phyloP scores from a whole-genome alignment of 2,888 invertebrate species.

The Autographa pulchrina region DNA sequence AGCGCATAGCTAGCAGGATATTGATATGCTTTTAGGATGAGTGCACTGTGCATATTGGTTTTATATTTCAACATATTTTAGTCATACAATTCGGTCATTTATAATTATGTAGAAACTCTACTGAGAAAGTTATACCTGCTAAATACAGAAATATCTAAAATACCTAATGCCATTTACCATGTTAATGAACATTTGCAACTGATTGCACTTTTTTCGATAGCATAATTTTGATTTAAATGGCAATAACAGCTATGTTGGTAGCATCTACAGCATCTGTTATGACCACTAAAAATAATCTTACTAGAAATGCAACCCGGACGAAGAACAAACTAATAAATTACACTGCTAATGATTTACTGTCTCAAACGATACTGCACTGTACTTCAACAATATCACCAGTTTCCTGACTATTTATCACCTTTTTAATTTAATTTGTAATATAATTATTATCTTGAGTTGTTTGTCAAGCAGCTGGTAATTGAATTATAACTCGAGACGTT shows the following conservation, averaged over 20 bases:
- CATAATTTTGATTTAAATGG: slow-evolving; percentile 27
- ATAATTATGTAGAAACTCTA: too few species aligned
- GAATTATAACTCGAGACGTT: slow-evolving; percentile 17
- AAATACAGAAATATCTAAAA: too few species aligned
- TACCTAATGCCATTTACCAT: background rate
- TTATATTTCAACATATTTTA: too few species aligned
- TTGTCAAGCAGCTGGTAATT: slow-evolving; percentile 23
- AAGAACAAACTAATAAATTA: slow-evolving; percentile 42
- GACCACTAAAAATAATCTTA: slow-evolving; percentile 34
- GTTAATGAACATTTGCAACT: slow-evolving; percentile 18
- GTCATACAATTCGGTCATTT: too few species aligned
- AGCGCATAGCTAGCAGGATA: too few species aligned
- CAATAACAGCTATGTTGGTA: slow-evolving; percentile 19
- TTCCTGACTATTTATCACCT: slow-evolving; percentile 27
- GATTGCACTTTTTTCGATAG: slow-evolving; percentile 15
- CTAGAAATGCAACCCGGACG: slow-evolving; percentile 22
- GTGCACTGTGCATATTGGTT: too few species aligned
- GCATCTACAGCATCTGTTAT: slow-evolving; percentile 22
- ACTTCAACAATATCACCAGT: slow-evolving; percentile 31
- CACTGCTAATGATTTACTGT: slow-evolving; percentile 36
- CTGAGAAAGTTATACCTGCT: too few species aligned
- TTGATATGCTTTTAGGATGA: too few species aligned
- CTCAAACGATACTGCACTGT: slow-evolving; percentile 23
- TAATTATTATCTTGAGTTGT: slow-evolving; percentile 24
- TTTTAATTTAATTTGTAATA: slow-evolving; percentile 21